A percentile compares a stretch with the other conserved stretches of the same genome.
These are phyloP conservation scores for Caranx melampygus DNA, from an alignment of 2,113 vertebrate genomes.

Conservation along the genomic window DNA sequence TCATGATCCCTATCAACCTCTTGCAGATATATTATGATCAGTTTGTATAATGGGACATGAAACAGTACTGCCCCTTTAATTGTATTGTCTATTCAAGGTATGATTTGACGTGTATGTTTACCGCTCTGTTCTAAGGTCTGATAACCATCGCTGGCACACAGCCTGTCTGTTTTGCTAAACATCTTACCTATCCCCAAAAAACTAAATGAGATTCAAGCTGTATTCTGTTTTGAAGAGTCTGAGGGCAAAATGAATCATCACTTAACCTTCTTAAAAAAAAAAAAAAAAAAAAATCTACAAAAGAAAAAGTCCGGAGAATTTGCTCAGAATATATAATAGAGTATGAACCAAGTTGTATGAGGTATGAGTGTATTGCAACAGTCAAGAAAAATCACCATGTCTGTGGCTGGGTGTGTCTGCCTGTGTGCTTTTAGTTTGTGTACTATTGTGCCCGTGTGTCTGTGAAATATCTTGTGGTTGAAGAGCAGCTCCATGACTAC, in stretches of 20 bases:
- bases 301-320: conserved; percentile 2
- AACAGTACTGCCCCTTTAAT: neutral
- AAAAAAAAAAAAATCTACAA: neutral
- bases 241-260: conserved; percentile 13
- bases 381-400: neutral
- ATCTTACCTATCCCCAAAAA: neutral
- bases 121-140: neutral
- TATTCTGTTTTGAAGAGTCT: conserved; percentile 13
- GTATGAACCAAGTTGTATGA: neutral
- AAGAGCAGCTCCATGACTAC: conserved; percentile 73
- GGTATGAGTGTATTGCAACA: neutral
- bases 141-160: neutral
- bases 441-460: neutral
- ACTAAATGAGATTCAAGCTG: neutral
- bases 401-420: conserved; percentile 16
- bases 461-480: conserved; percentile 68
- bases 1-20: neutral
- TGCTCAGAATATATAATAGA: neutral
- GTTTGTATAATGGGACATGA: neutral
- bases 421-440: conserved; percentile 26
- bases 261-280: conserved; percentile 8
- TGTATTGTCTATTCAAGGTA: neutral
- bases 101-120: neutral
- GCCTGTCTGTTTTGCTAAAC: conserved; percentile 16
- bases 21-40: conserved; percentile 8